Percentiles rank a stretch among this genome's conserved stretches.
Conservation (phyloP, 2,888 invertebrate genomes). For the Xylocampa areola region DNA sequence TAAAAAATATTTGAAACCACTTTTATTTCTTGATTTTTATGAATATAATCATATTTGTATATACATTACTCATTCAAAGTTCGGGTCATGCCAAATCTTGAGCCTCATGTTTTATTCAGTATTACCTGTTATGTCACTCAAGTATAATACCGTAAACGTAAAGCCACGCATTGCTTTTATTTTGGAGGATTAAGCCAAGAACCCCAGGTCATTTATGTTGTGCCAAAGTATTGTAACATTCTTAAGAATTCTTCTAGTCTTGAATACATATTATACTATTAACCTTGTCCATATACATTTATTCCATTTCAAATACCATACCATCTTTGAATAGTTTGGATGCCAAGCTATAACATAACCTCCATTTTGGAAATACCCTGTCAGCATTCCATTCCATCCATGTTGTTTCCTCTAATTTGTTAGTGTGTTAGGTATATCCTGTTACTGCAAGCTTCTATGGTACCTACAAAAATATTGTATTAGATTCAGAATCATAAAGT, state of each 20-base stretch:
- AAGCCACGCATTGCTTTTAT: slow-evolving; percentile 2
- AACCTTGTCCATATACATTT: slow-evolving; percentile 23
- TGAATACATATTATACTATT: slow-evolving; percentile 26
- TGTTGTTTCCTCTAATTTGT: slow-evolving; percentile 24
- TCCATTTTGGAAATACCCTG: slow-evolving; percentile 50
- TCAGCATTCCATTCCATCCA: slow-evolving; percentile 19
- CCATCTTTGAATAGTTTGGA: not conserved
- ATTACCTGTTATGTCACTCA: slow-evolving; percentile 40
- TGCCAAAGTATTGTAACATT: slow-evolving; percentile 4
- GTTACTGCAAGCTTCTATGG: not conserved
- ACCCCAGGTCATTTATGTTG: not conserved
- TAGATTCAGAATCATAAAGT: slow-evolving; percentile 11
- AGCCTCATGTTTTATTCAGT: slow-evolving; percentile 34
- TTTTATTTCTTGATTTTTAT: no score
- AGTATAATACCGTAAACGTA: slow-evolving; percentile 1
- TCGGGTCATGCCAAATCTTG: slow-evolving; percentile 40
- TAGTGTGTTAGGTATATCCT: slow-evolving; percentile 23
- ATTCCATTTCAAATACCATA: slow-evolving; percentile 10
- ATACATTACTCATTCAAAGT: slow-evolving; percentile 41
- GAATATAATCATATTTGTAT: slow-evolving; percentile 19
- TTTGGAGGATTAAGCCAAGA: slow-evolving; percentile 4
- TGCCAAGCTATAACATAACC: slow-evolving; percentile 8
- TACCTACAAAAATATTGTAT: not conserved
- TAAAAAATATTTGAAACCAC: slow-evolving; percentile 31
- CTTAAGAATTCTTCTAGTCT: slow-evolving; percentile 11